Percentiles rank a stretch among this genome's conserved stretches.
Conservation (phyloP, 2,888 invertebrate genomes). For the Trichopria drosophilae region DNA sequence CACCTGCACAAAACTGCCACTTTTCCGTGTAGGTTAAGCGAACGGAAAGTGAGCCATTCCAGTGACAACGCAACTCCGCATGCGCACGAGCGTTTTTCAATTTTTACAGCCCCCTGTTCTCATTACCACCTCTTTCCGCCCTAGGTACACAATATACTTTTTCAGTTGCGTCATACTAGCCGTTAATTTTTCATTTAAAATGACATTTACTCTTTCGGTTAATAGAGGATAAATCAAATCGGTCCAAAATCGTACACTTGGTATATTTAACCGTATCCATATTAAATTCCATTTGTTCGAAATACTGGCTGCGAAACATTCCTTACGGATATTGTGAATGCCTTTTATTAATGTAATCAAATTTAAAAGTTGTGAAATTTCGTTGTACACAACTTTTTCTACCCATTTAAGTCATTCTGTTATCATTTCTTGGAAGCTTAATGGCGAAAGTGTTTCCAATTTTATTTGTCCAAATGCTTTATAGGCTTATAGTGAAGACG, state of each 20-base stretch:
- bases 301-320: conserved; percentile 67
- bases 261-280: conserved; percentile 66
- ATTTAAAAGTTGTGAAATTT: conserved; percentile 65
- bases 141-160: too few species aligned
- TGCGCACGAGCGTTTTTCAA: too few species aligned
- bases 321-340: conserved; percentile 72
- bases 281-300: conserved; percentile 68
- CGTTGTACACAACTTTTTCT: conserved; percentile 61
- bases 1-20: too few species aligned
- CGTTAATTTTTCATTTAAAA: conserved; percentile 47
- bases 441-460: conserved; percentile 44
- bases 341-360: conserved; percentile 72
- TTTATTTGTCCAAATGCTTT: conserved; percentile 48
- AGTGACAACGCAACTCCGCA: too few species aligned
- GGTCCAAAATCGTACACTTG: conserved; percentile 69
- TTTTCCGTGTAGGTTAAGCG: too few species aligned
- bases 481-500: conserved; percentile 55
- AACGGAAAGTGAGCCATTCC: too few species aligned
- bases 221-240: conserved; percentile 74
- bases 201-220: conserved; percentile 67
- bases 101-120: too few species aligned
- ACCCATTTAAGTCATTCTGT: conserved; percentile 69
- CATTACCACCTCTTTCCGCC: too few species aligned
- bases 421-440: conserved; percentile 58
- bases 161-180: conserved; percentile 45